These are phyloP conservation scores for Phenganax stokvisi DNA, from an alignment of 92 coral and sea anemone species.

Conservation along the genomic window DNA sequence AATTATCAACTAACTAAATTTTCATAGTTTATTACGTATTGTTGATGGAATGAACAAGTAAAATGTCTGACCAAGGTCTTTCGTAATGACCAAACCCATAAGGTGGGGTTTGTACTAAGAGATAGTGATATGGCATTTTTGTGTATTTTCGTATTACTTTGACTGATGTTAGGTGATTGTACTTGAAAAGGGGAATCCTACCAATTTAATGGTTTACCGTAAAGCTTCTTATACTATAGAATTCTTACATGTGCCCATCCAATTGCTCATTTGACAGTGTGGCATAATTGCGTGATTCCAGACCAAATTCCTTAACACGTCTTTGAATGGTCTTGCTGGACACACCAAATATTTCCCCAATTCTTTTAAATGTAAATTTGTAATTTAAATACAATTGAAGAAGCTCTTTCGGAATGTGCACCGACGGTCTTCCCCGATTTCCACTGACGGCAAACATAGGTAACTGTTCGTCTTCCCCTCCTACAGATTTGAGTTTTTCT, in stretches of 20 bases:
- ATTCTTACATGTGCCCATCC: conserved; percentile 44
- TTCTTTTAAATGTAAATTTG: conserved; percentile 38
- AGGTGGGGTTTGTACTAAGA: too few relatives aligned
- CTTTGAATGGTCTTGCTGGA: conserved; percentile 41
- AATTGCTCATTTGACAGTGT: conserved; percentile 29
- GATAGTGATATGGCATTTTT: too few relatives aligned
- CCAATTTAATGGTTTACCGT: too few relatives aligned
- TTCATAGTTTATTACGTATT: too few relatives aligned
- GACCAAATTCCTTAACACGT: conserved; percentile 22
- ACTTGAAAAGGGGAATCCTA: too few relatives aligned
- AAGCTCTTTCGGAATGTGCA: conserved; percentile 41
- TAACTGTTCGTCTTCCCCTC: conserved; percentile 27
- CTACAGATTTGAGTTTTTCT: too few relatives aligned
- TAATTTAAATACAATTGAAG: conserved; percentile 43
- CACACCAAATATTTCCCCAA: conserved; percentile 41
- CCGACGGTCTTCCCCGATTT: conserved; percentile 39
- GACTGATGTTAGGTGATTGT: too few relatives aligned
- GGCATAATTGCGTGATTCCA: conserved; percentile 18
- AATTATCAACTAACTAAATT: background rate
- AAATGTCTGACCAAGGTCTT: too few relatives aligned
- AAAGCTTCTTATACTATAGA: background rate
- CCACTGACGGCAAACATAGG: conserved; percentile 28
- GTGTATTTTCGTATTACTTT: too few relatives aligned
- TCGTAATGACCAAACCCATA: too few relatives aligned
- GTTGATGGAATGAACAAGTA: too few relatives aligned